Base-by-base conservation (phyloP, 2,113 vertebrate genomes). In the Ciconia maguari region DNA sequence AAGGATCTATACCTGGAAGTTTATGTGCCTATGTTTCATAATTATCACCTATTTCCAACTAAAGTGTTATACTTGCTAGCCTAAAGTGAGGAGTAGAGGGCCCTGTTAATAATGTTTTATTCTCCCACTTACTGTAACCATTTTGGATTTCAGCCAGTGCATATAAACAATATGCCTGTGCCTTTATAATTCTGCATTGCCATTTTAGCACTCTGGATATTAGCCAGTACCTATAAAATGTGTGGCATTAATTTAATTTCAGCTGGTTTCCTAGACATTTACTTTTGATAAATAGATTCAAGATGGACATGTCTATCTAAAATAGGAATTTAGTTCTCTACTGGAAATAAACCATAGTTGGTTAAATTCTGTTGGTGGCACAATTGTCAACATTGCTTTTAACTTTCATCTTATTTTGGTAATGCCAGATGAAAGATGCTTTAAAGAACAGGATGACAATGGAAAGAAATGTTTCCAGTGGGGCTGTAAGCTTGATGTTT, bases 191-290 rank as follows among this genome's bases (percentile, higher is more conserved):
- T 92, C 95, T 96, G 15, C 74, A 34, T 74, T 95, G 85, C 94
- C 77, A 44, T 94, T 96, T 98, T 94, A 97, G 93, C 49, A 65
- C 90, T 82, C 96, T 97, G 97, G 90, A 94, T 93, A 90, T 95
- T 93, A 87, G 61, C 88, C 93, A 91, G 79, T 92, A 61, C 64
- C 80, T 74, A 90, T 97, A 97, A 97, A 96, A 57, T 77, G 83
- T 91, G 74, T 94, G 61, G 10, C 41, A 93, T 96, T 95, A 92
- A 94, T 97, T 97, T 96, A 94, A 97, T 96, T 97, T 97, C 90
- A 94, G 62, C 81, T 96, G 79, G 38, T 89, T 97, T 85, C 80
- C 71, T 91, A 97, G 96, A 92, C 88, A 82, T 89, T 93, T 95
- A 83, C 71, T 96, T 96, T 88, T 94, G 79, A 97, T 88, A 93